Evolutionary conservation across 35 echinoderm and acorn worm species (phyloP), one percentile per base, ranked within the genome.

Genomic region (Heliocidaris tuberculata): DNA sequence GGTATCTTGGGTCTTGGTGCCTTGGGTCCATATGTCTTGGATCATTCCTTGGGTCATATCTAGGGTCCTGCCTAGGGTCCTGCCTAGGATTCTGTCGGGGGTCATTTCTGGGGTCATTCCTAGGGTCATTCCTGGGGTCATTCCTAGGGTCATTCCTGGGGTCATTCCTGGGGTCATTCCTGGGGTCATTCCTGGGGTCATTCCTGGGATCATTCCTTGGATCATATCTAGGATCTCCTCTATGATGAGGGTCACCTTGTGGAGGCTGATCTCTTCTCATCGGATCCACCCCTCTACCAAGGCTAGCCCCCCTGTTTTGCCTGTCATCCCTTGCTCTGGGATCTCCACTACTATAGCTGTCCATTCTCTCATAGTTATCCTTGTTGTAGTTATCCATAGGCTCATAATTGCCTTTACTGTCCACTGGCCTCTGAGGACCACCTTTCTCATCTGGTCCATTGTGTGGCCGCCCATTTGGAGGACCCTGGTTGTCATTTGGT

Each of bases 341-440:
- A 59, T 93, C 91, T 31, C 91, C 91, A 93, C 91, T 93, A 48
- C 91, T 93, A n/a, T 93, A 93, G 47, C 61, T 96, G 48, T 96
- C 95, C 95, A 96, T 96, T 94, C 87, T 86, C 94, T 96, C 95
- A 92, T 96, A 96, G 93, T 96, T 96, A 86, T 94, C 95, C 16
- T 86, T 94, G n/a, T 92, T 49, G 47, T 96, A 96, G 31, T 96
- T 96, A 93, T 96, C 95, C 95, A 96, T 96, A 71, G 91, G 86
- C 92, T 96, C 95, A 96, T 96, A 96, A 96, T 96, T 96, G 32
- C 92, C 88, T 61, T 93, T 71, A 85, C 86, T 96, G 87, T 96
- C 93, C 85, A 60, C 87, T 42, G 95, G 93, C 30, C 71, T 93
- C 91, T 49, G 91, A 8, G 92, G 92, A 47, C 60, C 90, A 32